Base-by-base conservation (phyloP, 1,140 invertebrate species). In the Drosophila teissieri region DNA sequence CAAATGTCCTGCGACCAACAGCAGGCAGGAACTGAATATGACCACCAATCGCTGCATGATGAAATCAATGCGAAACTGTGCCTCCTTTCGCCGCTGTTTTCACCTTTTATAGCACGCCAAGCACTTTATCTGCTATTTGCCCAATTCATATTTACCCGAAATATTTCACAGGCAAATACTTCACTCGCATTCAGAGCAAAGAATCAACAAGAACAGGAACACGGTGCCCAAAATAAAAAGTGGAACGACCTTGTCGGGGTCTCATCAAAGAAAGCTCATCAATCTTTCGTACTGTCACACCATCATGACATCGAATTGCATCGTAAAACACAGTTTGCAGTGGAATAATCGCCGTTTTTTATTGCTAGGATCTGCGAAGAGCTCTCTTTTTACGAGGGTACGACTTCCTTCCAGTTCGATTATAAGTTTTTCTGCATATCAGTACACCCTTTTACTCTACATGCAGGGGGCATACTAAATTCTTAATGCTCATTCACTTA, bases 71-170 rank as follows among this genome's bases (percentile, higher is more conserved):
- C 46, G 48, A 36, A 54, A 68, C 55, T 86, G 67, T 86, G 60
- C 12, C 61, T 37, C 37, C 34, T 17, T n/a, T 45, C 34, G 40
- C 10, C 37, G 11, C 14, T 42, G 62, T 61, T 36, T 44, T 14
- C 62, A 48, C 24, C 19, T 69, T 84, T 78, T 85, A 85, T 85
- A 85, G 55, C 65, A 19, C 42, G 17, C 52, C 12, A 10, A 24
- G 31, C 39, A 34, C 55, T 48, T 74, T 73, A 79, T 79, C 70
- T 79, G 45, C 36, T 83, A 73, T 56, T 54, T 36, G 48, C 57
- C 42, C 44, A 40, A 42, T 58, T 46, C n/a, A 49, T 57, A 65
- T 75, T 75, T 75, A 61, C 72, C 37, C 22, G n/a, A 52, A 67
- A 51, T 57, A 53, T 65, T 75, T 76, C 31, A 40, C 70, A 45